Evolutionary conservation across 2,113 vertebrate genomes (phyloP).

Genomic region (Scomber japonicus): DNA sequence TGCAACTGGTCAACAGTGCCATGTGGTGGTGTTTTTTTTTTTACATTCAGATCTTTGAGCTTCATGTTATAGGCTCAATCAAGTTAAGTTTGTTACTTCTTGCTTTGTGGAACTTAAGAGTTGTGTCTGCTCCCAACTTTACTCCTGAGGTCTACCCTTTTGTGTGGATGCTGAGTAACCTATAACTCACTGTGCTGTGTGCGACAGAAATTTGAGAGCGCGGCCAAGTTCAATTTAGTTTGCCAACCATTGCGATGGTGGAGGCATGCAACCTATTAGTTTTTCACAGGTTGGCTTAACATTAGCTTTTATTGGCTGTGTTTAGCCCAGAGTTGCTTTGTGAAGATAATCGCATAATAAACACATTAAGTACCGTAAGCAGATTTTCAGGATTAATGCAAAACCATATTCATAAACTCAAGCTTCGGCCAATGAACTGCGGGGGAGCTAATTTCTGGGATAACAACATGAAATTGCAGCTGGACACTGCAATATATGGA

Average conservation of each 20-base stretch:
- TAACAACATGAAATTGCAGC: not conserved
- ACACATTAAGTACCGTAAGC: constrained; percentile 32
- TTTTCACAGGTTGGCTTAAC: constrained; percentile 44
- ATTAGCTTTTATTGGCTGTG: constrained; percentile 31
- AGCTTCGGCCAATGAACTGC: not conserved
- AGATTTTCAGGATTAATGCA: constrained; percentile 31
- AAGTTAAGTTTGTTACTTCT: constrained; percentile 9
- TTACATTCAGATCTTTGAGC: not conserved
- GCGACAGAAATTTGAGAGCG: constrained; percentile 26
- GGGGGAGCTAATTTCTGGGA: not conserved
- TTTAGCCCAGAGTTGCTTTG: constrained; percentile 37
- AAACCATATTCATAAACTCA: constrained; percentile 34
- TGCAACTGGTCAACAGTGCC: not conserved
- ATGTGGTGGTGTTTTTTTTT: not conserved
- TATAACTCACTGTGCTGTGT: constrained; percentile 32
- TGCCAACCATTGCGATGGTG: constrained; percentile 47
- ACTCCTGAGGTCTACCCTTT: not conserved
- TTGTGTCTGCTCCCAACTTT: not conserved
- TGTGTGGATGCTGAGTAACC: constrained; percentile 2
- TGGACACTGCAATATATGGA: constrained; percentile 1
- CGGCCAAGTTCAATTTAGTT: constrained; percentile 40
- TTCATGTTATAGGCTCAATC: not conserved
- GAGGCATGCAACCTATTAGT: constrained; percentile 52
- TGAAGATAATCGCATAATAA: constrained; percentile 52
- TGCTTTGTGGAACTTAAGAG: constrained; percentile 14